phyloP scores from a whole-genome alignment of 35 echinoderm and acorn worm species.

The Lytechinus variegatus region DNA sequence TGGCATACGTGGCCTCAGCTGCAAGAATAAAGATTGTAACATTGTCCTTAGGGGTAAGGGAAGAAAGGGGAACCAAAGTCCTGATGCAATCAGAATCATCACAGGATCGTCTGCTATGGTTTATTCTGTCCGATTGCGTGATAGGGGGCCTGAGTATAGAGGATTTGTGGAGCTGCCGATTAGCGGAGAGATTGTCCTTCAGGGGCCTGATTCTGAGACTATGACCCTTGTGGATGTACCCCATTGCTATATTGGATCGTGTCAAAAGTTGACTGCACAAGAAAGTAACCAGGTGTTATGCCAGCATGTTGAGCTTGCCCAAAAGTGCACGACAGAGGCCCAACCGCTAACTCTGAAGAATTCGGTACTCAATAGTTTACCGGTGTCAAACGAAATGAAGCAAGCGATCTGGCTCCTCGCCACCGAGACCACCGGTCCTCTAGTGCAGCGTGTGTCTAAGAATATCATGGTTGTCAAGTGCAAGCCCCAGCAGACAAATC shows the following conservation, averaged over 20 bases:
- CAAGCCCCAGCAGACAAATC: conserved; percentile 88
- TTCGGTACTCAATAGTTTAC: conserved; percentile 87
- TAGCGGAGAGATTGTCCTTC: conserved; percentile 60
- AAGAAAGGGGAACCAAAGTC: conserved; percentile 84
- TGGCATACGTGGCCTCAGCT: conserved; percentile 92
- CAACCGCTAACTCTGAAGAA: conserved; percentile 91
- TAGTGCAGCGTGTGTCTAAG: conserved; percentile 94
- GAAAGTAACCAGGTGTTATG: conserved; percentile 60
- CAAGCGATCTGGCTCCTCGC: conserved; percentile 97
- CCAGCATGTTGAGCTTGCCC: conserved; percentile 75
- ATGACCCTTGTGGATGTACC: conserved; percentile 42
- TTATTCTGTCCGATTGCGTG: conserved; percentile 90
- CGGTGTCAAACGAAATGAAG: conserved; percentile 97
- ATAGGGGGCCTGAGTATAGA: conserved; percentile 86
- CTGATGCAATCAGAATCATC: conserved; percentile 94
- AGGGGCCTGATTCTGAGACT: conserved; percentile 47
- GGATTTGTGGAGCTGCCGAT: conserved; percentile 93
- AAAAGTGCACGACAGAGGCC: conserved; percentile 82
- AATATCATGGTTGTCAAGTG: conserved; percentile 99
- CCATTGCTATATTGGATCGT: conserved; percentile 88
- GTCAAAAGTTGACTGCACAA: conserved; percentile 65
- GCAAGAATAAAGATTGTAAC: conserved; percentile 98
- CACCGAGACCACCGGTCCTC: conserved; percentile 94
- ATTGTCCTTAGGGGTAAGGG: conserved; percentile 83
- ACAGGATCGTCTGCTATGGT: conserved; percentile 92